These are phyloP conservation scores for Agrotis clavis DNA, from an alignment of 2,888 invertebrate genomes.

Conservation along the genomic window DNA sequence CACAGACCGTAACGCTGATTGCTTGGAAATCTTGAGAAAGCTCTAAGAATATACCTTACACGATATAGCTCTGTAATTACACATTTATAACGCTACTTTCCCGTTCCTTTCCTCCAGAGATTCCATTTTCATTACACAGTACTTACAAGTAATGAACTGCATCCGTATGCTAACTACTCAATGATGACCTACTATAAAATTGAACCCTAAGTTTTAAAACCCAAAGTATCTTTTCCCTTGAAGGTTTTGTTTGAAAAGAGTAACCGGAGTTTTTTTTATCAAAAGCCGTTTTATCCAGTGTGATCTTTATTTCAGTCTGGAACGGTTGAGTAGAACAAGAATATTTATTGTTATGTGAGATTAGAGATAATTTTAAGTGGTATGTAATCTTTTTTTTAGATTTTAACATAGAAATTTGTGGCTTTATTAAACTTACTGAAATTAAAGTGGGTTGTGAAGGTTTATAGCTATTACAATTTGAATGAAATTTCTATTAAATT, in stretches of 20 bases:
- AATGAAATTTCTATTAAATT: not conserved
- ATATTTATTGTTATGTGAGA: constrained; percentile 58
- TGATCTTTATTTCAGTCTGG: constrained; percentile 63
- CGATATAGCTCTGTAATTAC: constrained; percentile 64
- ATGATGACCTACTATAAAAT: constrained; percentile 54
- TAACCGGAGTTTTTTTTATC: constrained; percentile 59
- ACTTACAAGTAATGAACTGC: constrained; percentile 71
- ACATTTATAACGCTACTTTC: constrained; percentile 71
- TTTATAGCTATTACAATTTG: not conserved
- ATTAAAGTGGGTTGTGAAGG: not conserved
- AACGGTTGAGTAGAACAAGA: constrained; percentile 44
- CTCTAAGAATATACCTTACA: constrained; percentile 38
- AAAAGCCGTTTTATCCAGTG: constrained; percentile 62
- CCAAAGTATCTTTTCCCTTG: constrained; percentile 55
- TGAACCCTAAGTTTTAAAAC: constrained; percentile 43
- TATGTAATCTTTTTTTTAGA: constrained; percentile 33
- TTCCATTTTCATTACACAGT: constrained; percentile 73
- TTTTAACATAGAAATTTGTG: constrained; percentile 18
- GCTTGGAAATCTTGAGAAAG: constrained; percentile 34
- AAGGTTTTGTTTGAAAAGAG: constrained; percentile 49
- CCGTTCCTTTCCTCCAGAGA: constrained; percentile 68
- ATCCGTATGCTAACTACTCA: constrained; percentile 69
- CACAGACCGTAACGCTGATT: constrained; percentile 13
- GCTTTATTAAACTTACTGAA: constrained; percentile 7
- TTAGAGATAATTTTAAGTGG: constrained; percentile 46